Conservation (phyloP, 2,888 invertebrate genomes). For the Onchidella celtica region DNA sequence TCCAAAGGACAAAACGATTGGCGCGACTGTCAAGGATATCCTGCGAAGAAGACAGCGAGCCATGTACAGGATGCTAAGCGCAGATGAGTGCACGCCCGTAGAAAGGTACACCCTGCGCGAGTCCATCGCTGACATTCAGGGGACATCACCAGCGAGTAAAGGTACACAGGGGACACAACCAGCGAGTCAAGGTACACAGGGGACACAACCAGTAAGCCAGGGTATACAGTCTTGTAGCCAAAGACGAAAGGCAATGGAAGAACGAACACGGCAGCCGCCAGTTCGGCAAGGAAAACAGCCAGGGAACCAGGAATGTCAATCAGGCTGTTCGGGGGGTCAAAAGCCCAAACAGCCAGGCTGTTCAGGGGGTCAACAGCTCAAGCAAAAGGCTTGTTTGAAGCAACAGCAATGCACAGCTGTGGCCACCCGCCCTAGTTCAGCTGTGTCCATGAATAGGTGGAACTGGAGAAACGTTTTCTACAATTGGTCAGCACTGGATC, state of each 20-base stretch:
- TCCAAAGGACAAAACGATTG: conserved; percentile 26
- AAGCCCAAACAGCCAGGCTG: background rate
- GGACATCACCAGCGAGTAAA: background rate
- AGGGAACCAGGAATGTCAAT: no score
- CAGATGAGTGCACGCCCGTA: background rate
- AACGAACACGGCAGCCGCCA: no score
- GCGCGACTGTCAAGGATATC: conserved; percentile 40
- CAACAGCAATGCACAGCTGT: background rate
- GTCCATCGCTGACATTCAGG: background rate
- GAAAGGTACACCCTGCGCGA: background rate
- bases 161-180: background rate
- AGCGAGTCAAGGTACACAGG: background rate
- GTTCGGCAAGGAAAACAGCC: no score
- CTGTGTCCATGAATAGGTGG: conserved; percentile 49
- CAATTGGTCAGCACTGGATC: conserved; percentile 53
- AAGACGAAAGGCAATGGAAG: no score
- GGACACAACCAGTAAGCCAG: background rate
- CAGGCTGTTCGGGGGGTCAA: no score
- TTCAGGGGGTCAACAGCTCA: no score
- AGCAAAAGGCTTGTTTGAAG: no score
- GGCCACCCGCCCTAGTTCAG: background rate
- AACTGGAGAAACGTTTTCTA: conserved; percentile 57
- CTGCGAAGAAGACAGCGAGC: conserved; percentile 30
- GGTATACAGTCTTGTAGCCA: no score
- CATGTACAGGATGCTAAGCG: background rate